phyloP scores from a whole-genome alignment of 2,113 vertebrate species.

The Lepus europaeus region DNA sequence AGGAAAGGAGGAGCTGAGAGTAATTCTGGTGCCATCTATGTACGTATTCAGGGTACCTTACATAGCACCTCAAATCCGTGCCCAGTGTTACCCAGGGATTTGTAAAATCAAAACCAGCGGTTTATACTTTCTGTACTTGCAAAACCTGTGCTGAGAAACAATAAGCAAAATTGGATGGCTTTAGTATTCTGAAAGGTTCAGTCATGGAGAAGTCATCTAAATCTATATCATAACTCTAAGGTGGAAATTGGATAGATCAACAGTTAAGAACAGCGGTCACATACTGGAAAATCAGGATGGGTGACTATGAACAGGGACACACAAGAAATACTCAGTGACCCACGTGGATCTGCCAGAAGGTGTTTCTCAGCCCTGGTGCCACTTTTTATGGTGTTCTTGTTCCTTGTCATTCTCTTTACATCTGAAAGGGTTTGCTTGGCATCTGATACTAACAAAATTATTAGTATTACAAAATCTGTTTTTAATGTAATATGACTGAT shows the following conservation, averaged over 20 bases:
- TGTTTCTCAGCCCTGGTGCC: not conserved
- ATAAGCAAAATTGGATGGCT: not conserved
- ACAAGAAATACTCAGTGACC: not conserved
- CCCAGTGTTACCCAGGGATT: not conserved
- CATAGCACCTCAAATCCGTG: not conserved
- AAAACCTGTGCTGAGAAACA: not conserved
- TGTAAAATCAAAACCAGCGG: not conserved
- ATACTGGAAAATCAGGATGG: not conserved
- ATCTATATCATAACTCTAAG: not conserved
- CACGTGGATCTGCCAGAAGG: not conserved
- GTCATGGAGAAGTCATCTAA: not conserved
- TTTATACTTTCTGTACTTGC: not conserved
- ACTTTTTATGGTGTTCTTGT: not conserved
- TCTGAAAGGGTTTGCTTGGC: not conserved
- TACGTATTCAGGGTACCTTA: not conserved
- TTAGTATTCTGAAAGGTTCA: not conserved
- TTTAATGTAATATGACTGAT: conserved; percentile 54
- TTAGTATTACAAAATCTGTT: conserved; percentile 46
- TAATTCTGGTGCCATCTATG: too few species aligned
- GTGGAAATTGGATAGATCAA: not conserved
- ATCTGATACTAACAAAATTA: conserved; percentile 36
- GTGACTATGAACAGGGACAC: not conserved
- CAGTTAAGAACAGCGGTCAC: not conserved
- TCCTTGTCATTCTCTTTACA: not conserved
- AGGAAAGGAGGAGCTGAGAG: not conserved